Conservation (phyloP, 2,113 vertebrate genomes). For the Lates calcarifer region DNA sequence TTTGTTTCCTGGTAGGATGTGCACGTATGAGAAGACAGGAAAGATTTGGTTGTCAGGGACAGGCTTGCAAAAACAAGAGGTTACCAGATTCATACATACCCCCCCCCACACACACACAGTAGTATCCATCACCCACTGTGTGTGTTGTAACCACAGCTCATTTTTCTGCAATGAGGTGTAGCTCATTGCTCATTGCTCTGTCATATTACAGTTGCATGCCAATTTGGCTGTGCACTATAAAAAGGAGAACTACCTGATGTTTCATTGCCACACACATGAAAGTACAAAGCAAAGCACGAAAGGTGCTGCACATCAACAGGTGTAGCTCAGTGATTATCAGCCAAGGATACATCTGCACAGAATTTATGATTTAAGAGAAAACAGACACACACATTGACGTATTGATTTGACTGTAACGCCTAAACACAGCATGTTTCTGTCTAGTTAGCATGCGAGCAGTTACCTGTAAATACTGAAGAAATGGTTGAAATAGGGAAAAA, state of each 20-base stretch:
- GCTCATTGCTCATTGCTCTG: too few relatives aligned
- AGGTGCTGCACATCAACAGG: too few relatives aligned
- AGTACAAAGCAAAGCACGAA: too few relatives aligned
- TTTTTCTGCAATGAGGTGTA: conserved; percentile 14
- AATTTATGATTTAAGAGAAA: background rate
- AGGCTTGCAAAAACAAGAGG: background rate
- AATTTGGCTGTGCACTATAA: background rate
- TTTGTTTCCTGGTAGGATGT: too few relatives aligned
- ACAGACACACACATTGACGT: background rate
- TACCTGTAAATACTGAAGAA: too few relatives aligned
- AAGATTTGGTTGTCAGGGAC: too few relatives aligned
- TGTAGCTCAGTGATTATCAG: too few relatives aligned
- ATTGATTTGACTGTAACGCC: background rate
- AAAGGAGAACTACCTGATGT: conserved; percentile 19
- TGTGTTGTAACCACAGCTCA: conserved; percentile 12
- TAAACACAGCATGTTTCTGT: background rate
- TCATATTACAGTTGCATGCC: background rate
- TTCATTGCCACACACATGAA: background rate
- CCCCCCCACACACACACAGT: background rate
- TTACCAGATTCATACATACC: background rate
- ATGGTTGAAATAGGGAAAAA: too few relatives aligned
- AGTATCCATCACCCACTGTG: background rate
- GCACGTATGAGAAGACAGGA: too few relatives aligned
- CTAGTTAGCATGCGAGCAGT: too few relatives aligned
- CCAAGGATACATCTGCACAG: too few relatives aligned